A percentile compares a stretch with the other conserved stretches of the same genome.
These are phyloP conservation scores for Carcinoscorpius rotundicauda DNA, from an alignment of 1,140 invertebrate species.

Conservation along the genomic window DNA sequence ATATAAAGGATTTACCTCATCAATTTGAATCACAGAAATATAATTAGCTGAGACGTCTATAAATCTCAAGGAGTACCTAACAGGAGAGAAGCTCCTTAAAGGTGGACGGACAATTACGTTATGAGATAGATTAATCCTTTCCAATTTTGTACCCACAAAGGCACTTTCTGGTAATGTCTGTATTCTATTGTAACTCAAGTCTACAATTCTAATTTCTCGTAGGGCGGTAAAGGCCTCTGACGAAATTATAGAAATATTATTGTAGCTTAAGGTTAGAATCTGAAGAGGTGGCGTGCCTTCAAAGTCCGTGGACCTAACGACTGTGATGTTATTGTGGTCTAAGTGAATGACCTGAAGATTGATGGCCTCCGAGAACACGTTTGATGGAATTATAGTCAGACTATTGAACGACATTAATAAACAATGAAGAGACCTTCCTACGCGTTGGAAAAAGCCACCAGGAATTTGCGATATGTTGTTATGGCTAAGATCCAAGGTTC, in stretches of 20 bases:
- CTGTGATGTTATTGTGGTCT: conserved; percentile 54
- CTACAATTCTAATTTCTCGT: conserved; percentile 57
- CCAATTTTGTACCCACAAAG: conserved; percentile 18
- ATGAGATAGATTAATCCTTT: conserved; percentile 17
- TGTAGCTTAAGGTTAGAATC: conserved; percentile 56
- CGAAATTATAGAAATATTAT: conserved; percentile 52
- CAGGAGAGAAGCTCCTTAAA: conserved; percentile 4
- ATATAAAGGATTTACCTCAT: conserved; percentile 13
- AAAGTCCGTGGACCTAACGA: conserved; percentile 42
- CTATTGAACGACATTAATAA: conserved; percentile 61
- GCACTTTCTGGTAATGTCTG: conserved; percentile 48
- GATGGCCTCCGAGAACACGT: conserved; percentile 27
- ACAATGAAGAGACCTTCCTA: conserved; percentile 63
- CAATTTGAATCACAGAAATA: conserved; percentile 11
- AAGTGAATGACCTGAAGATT: conserved; percentile 28
- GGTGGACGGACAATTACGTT: conserved; percentile 17
- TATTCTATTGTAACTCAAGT: conserved; percentile 63
- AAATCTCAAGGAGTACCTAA: conserved; percentile 10
- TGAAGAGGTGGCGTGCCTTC: conserved; percentile 35
- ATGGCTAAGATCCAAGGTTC: conserved; percentile 61
- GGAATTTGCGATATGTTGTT: conserved; percentile 72
- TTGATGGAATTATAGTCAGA: conserved; percentile 31
- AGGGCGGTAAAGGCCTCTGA: conserved; percentile 49
- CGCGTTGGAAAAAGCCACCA: conserved; percentile 63
- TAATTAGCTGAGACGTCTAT: conserved; percentile 15